These are phyloP conservation scores for Halictus rubicundus DNA, from an alignment of 1,140 invertebrate genomes.

Conservation along the genomic window DNA sequence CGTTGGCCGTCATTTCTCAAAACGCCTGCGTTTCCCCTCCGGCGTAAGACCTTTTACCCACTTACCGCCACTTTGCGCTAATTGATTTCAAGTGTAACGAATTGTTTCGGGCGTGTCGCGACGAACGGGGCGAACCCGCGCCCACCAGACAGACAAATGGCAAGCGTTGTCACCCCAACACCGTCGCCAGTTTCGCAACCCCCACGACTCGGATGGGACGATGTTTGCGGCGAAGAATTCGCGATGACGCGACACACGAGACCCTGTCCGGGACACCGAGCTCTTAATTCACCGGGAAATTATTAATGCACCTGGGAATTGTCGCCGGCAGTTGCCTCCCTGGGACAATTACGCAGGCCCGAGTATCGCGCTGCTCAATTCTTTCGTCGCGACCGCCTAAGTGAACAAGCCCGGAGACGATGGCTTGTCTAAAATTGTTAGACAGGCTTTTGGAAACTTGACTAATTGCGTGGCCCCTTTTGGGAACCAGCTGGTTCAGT, in stretches of 20 bases:
- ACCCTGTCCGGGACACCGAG: not conserved
- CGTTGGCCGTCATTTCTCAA: slow-evolving; percentile 56
- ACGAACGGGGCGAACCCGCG: slow-evolving; percentile 1
- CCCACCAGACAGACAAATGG: slow-evolving; percentile 52
- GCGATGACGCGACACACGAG: slow-evolving; percentile 2
- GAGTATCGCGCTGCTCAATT: not conserved
- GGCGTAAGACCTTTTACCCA: slow-evolving; percentile 63
- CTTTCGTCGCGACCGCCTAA: not conserved
- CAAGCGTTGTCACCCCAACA: not conserved
- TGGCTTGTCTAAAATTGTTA: too few relatives aligned
- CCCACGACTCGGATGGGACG: not conserved
- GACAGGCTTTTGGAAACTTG: not conserved
- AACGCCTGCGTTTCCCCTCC: slow-evolving; percentile 7
- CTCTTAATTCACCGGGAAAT: slow-evolving; percentile 48
- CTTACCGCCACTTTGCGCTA: slow-evolving; percentile 64
- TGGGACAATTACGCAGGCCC: not conserved
- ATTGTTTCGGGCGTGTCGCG: slow-evolving; percentile 57
- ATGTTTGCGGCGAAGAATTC: slow-evolving; percentile 36
- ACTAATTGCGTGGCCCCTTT: too few relatives aligned
- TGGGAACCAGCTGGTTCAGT: too few relatives aligned
- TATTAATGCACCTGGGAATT: slow-evolving; percentile 42
- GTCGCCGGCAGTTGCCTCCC: not conserved
- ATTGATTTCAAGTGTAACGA: slow-evolving; percentile 69
- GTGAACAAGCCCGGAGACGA: not conserved
- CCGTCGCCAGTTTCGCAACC: too few relatives aligned